phyloP scores from a whole-genome alignment of 2,797 vertebrate genomes.

The Propithecus perrieri region DNA sequence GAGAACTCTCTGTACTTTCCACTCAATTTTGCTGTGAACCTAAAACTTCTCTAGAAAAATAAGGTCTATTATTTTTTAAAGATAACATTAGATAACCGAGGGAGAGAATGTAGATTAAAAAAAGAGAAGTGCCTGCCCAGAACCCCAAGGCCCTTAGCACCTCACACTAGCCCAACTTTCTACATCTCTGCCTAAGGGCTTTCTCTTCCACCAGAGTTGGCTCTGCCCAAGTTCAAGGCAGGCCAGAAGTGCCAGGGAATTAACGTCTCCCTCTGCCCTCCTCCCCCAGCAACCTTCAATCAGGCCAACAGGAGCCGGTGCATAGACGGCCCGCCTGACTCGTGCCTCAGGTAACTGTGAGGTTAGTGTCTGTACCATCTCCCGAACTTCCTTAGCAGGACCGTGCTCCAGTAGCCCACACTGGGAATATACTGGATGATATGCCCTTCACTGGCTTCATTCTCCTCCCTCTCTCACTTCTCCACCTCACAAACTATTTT shows the following conservation, averaged over 20 bases:
- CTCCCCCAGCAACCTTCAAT: neutral
- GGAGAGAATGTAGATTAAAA: neutral
- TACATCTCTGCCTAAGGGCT: neutral
- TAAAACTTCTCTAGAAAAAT: neutral
- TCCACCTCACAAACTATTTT: neutral
- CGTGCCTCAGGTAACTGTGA: neutral
- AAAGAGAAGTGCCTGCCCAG: neutral
- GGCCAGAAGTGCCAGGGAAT: neutral
- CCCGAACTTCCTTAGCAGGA: neutral
- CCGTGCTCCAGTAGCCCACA: neutral
- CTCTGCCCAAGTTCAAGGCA: too few relatives aligned
- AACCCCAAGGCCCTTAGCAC: neutral
- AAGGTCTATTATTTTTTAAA: neutral
- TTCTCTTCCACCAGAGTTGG: neutral
- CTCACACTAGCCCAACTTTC: neutral
- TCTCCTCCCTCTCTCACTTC: too few relatives aligned
- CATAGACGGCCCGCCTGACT: neutral
- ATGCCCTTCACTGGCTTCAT: too few relatives aligned
- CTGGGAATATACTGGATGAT: neutral
- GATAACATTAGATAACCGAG: neutral
- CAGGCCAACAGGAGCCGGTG: neutral
- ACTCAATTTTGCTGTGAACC: too few relatives aligned
- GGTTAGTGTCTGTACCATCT: neutral
- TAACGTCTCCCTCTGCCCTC: neutral
- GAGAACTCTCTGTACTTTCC: too few relatives aligned